A percentile compares a stretch with the other conserved stretches of the same genome.
Conservation (phyloP, 1,140 invertebrate genomes). For the Drosophila sucinea region DNA sequence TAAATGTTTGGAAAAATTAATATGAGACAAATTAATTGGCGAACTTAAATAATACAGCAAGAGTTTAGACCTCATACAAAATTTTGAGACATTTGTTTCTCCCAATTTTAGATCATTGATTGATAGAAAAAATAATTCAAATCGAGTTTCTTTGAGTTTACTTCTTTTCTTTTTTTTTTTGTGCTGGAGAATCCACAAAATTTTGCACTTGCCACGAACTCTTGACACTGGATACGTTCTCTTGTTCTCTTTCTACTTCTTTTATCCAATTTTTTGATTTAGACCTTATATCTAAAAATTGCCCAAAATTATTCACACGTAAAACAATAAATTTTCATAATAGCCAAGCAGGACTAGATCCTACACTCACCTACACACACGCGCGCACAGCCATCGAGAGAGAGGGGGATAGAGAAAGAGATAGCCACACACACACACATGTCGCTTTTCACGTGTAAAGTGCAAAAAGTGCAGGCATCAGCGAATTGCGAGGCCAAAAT, state of each 20-base stretch:
- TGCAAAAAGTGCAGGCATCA: conserved; percentile 69
- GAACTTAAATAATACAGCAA: too few relatives aligned
- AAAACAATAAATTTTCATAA: conserved; percentile 76
- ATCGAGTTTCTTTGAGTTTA: too few relatives aligned
- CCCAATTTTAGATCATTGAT: too few relatives aligned
- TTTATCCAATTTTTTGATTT: conserved; percentile 17
- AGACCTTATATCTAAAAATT: conserved; percentile 39
- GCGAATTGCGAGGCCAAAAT: conserved; percentile 42
- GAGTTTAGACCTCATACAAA: too few relatives aligned
- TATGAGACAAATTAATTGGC: too few relatives aligned
- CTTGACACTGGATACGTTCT: background rate
- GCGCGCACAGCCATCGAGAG: conserved; percentile 14
- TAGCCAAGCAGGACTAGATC: conserved; percentile 28
- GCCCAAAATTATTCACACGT: conserved; percentile 58
- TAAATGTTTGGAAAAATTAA: too few relatives aligned
- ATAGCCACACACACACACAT: conserved; percentile 1
- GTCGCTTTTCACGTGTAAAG: conserved; percentile 55
- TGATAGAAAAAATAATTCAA: too few relatives aligned
- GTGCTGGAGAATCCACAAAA: background rate
- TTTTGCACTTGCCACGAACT: background rate
- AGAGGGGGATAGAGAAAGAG: background rate
- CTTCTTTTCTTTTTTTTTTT: background rate
- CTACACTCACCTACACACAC: conserved; percentile 30
- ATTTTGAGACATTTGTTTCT: too few relatives aligned
- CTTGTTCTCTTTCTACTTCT: background rate